Percentiles rank a stretch among this genome's conserved stretches.
phyloP scores from a whole-genome alignment of 2,113 vertebrate genomes.

The Gallinago jamesoni region DNA sequence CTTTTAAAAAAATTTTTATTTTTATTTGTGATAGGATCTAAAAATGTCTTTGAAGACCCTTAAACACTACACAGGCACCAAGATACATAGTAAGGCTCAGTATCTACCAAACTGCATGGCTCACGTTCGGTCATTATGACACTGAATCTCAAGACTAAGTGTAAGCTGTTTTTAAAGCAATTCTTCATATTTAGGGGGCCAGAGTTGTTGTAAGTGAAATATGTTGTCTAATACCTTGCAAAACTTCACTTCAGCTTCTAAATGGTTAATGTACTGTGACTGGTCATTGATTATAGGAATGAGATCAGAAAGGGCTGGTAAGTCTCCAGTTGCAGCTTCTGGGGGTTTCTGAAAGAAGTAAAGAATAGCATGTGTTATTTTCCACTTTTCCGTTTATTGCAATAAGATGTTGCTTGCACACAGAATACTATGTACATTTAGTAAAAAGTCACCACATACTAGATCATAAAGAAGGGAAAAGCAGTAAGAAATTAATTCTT shows the following conservation, averaged over 20 bases:
- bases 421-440: background rate
- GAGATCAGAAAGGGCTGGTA: conserved; percentile 79
- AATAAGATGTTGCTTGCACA: background rate
- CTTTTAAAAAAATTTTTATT: background rate
- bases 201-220: background rate
- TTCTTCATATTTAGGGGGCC: background rate
- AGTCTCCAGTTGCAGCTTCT: conserved; percentile 53
- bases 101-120: background rate
- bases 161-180: background rate
- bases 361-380: background rate
- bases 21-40: background rate
- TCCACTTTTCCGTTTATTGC: background rate
- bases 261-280: conserved; percentile 91
- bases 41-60: background rate
- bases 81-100: background rate
- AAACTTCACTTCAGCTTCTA: conserved; percentile 95
- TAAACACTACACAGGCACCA: background rate
- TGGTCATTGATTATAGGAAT: conserved; percentile 87
- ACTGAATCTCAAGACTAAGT: background rate
- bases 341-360: conserved; percentile 60
- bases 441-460: background rate
- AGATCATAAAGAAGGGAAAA: background rate
- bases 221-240: conserved; percentile 80
- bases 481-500: background rate
- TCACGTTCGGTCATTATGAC: background rate